A percentile compares a stretch with the other conserved stretches of the same genome.
Evolutionary conservation across 2,797 vertebrate genomes (phyloP).

Genomic region (Hydrolagus colliei): DNA sequence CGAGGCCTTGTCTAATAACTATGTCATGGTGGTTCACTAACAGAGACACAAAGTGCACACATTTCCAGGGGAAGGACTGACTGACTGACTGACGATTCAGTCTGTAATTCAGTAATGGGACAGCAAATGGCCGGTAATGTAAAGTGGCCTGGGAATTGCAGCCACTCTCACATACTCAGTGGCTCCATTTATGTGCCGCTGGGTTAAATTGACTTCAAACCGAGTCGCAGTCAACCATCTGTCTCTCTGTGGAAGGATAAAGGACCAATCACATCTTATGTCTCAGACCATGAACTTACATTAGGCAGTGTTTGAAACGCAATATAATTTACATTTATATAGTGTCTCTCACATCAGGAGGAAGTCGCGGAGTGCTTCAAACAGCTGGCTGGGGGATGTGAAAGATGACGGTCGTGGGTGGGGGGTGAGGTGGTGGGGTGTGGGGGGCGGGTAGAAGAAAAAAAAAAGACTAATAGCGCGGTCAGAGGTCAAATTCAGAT

Average conservation of each 20-base stretch:
- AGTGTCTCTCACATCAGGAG: too few species aligned
- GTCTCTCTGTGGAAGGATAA: neutral
- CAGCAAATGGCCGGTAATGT: constrained; percentile 15
- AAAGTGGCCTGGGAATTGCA: constrained; percentile 13
- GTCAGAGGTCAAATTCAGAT: too few species aligned
- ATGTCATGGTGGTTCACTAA: neutral
- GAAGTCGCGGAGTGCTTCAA: too few species aligned
- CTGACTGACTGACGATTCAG: neutral
- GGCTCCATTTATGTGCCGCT: neutral
- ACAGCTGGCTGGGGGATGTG: too few species aligned
- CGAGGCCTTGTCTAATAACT: neutral
- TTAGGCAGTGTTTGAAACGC: neutral
- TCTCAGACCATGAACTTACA: neutral
- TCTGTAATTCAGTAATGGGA: neutral
- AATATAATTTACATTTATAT: too few species aligned
- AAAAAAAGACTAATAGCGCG: too few species aligned
- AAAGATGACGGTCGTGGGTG: too few species aligned
- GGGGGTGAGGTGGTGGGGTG: too few species aligned
- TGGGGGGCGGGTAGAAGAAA: too few species aligned
- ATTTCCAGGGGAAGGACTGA: neutral
- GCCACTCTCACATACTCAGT: constrained; percentile 1
- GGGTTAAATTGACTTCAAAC: constrained; percentile 14
- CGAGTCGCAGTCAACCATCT: neutral
- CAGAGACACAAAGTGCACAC: neutral
- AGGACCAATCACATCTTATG: neutral